Conservation (phyloP, 2,113 vertebrate genomes). For the Aplodontia rufa region DNA sequence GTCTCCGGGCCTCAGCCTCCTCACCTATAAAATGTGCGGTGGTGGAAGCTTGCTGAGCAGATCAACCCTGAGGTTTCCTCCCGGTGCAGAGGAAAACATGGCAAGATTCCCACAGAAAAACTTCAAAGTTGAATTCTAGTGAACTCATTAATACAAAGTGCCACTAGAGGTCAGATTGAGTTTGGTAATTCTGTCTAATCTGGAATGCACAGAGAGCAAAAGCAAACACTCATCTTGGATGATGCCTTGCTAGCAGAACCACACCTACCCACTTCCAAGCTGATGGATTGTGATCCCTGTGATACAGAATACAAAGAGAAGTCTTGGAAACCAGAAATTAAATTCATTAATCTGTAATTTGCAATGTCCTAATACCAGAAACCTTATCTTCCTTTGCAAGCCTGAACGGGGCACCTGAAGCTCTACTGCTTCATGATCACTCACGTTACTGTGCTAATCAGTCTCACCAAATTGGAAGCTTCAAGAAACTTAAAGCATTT, state of each 20-base stretch:
- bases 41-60: not conserved
- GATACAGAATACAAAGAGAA: not conserved
- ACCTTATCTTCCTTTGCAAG: constrained; percentile 24
- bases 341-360: constrained; percentile 21
- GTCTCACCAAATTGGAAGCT: not conserved
- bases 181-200: constrained; percentile 4
- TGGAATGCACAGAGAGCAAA: accelerated
- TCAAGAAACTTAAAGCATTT: not conserved
- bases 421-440: not conserved
- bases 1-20: not conserved
- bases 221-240: not conserved
- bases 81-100: not conserved
- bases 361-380: not conserved
- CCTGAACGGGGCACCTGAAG: constrained; percentile 37
- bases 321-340: constrained; percentile 33
- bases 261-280: not conserved
- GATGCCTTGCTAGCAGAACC: not conserved
- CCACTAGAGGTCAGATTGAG: constrained; percentile 79
- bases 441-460: constrained; percentile 34
- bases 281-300: not conserved
- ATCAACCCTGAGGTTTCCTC: not conserved
- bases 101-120: not conserved
- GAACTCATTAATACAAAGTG: not conserved
- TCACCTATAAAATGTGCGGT: not conserved
- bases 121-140: not conserved